phyloP scores from a whole-genome alignment of 1,140 invertebrate species.

The Camponotus pennsylvanicus region DNA sequence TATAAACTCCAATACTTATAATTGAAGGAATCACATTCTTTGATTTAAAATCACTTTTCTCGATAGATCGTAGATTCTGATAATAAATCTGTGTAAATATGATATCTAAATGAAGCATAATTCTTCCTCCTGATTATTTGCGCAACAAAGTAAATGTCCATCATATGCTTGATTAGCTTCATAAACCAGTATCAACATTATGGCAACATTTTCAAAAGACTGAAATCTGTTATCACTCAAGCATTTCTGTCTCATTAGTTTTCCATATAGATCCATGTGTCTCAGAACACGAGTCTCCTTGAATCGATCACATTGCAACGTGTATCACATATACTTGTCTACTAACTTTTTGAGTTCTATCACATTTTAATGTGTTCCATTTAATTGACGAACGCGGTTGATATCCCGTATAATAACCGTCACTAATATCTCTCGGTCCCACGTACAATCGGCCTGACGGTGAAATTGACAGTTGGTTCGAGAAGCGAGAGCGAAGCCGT shows the following conservation, averaged over 20 bases:
- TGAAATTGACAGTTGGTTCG: conserved; percentile 6
- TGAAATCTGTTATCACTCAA: background rate
- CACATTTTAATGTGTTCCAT: too few species aligned
- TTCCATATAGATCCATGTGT: background rate
- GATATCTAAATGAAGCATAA: background rate
- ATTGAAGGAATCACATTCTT: background rate
- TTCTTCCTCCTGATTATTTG: background rate
- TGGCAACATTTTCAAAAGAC: background rate
- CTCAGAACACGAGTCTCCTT: background rate
- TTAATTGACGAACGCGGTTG: too few species aligned
- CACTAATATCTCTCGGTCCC: background rate
- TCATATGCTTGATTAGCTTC: background rate
- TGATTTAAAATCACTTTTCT: background rate
- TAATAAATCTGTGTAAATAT: background rate
- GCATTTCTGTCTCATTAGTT: background rate
- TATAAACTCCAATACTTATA: background rate
- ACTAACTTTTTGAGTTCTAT: background rate
- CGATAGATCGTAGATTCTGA: background rate
- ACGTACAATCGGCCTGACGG: background rate
- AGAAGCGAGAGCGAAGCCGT: conserved; percentile 51
- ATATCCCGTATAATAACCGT: background rate
- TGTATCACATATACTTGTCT: background rate
- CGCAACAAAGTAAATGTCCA: background rate
- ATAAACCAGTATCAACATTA: background rate
- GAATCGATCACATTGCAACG: background rate